These are phyloP conservation scores for Drosophila kepulauana DNA, from an alignment of 1,140 invertebrate genomes.

Conservation along the genomic window DNA sequence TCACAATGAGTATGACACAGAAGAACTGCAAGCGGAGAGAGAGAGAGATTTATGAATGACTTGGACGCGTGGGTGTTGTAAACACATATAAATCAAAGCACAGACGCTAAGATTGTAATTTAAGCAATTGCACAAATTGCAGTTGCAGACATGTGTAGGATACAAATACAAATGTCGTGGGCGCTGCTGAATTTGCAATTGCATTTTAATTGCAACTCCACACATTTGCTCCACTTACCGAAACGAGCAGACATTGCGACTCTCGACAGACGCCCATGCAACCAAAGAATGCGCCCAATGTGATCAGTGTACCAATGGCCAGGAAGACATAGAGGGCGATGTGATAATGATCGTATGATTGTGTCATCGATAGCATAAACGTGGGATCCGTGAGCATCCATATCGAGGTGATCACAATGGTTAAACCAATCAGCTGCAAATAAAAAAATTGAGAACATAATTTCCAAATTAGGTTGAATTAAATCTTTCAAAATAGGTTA, in stretches of 20 bases:
- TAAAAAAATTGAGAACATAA: conserved; percentile 41
- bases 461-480: conserved; percentile 16
- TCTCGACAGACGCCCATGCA: conserved; percentile 95
- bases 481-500: conserved; percentile 35
- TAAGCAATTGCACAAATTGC: conserved; percentile 5
- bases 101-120: conserved; percentile 7
- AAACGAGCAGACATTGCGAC: conserved; percentile 93
- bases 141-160: conserved; percentile 17
- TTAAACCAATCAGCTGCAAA: conserved; percentile 90
- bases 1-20: conserved; percentile 90
- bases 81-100: conserved; percentile 28
- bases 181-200: not conserved
- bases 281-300: conserved; percentile 94
- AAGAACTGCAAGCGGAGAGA: conserved; percentile 88
- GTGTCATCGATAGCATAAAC: conserved; percentile 89
- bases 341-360: conserved; percentile 89
- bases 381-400: conserved; percentile 92
- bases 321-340: conserved; percentile 92
- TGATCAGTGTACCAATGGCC: conserved; percentile 90
- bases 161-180: not conserved
- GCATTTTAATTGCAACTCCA: conserved; percentile 20
- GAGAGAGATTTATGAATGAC: conserved; percentile 63
- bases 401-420: conserved; percentile 88
- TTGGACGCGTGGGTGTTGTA: conserved; percentile 8
- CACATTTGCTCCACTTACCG: conserved; percentile 86